Evolutionary conservation across 2,888 invertebrate genomes (phyloP), one percentile per base, ranked within the genome.

Genomic region (Amphipoea lucens): DNA sequence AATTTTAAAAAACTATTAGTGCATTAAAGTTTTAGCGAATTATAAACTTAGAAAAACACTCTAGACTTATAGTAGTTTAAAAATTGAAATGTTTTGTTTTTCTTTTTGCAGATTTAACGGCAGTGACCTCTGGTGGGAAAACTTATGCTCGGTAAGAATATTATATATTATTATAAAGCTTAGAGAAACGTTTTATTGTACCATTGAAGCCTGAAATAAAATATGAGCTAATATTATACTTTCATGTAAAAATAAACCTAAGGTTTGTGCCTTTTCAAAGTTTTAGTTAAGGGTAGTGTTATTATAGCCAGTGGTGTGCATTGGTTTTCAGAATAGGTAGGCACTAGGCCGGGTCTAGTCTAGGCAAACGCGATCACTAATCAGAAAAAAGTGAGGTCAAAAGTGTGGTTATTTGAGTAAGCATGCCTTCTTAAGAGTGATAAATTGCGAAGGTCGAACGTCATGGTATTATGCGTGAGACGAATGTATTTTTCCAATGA

Each of bases 11-110:
- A 90, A 92, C 90, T 91, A 91, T 92, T 91, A 90, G 89, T 86
- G 91, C 84, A 92, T 93, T 91, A 91, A 91, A 89, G 88, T 89
- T 92, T 92, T 89, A 89, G 86, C 85, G 83, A 88, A 82, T 88
- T 88, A 84, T 83, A 86, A 90, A 87, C 77, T 89, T 82, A 76
- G 66, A 83, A 85, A 77, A 79, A 62, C 36, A 66, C 65, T 76
- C 60, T n/a, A 42, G 40, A 78, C 20, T 73, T n/a, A 9, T 20
- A 67, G 14, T 69, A 40, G 40, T 48, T 11, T 14, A 72, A 57
- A 79, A 81, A 68, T 45, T 14, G 1, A 36, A 70, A 42, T 29
- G 1, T 12, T 14, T 36, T 74, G 63, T 69, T 83, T 76, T 84
- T 69, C n/a, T 84, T 78, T 75, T 89, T 87, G 11, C 90, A 89